Conservation (phyloP, 2,797 vertebrate species). For the Tauraco hartlaubi region DNA sequence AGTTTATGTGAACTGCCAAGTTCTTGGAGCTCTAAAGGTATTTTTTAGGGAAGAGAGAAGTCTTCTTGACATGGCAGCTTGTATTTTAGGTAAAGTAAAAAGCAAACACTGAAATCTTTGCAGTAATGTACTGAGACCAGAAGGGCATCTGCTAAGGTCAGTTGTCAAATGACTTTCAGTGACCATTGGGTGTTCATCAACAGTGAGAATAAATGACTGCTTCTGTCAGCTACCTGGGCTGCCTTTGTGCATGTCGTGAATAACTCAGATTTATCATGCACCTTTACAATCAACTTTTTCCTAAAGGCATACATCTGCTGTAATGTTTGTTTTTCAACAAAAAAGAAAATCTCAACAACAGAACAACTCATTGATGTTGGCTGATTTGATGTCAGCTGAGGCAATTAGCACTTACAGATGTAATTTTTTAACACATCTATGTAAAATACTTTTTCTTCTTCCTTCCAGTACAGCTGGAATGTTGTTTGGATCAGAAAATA, state of each 20-base stretch:
- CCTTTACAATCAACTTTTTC: neutral
- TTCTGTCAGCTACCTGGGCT: neutral
- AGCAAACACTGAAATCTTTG: neutral
- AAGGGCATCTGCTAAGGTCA: neutral
- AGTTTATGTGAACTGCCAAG: neutral
- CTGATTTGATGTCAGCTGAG: neutral
- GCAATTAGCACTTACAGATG: neutral
- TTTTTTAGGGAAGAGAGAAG: neutral
- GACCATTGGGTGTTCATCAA: neutral
- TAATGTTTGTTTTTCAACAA: neutral
- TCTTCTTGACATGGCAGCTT: neutral
- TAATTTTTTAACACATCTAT: neutral
- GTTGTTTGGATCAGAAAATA: neutral
- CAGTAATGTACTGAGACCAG: neutral
- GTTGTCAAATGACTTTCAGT: neutral
- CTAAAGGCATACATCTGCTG: neutral
- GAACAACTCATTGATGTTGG: neutral
- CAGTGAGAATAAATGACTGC: neutral
- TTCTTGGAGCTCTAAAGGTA: neutral
- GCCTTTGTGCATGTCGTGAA: fast-evolving
- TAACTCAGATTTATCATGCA: neutral
- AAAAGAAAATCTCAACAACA: no score
- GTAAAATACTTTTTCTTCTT: neutral
- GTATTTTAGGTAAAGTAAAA: neutral
- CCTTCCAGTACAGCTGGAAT: neutral